Percentiles rank a stretch among this genome's conserved stretches.
phyloP scores from a whole-genome alignment of 92 coral and sea anemone genomes.

The Chrysogorgia sp. region DNA sequence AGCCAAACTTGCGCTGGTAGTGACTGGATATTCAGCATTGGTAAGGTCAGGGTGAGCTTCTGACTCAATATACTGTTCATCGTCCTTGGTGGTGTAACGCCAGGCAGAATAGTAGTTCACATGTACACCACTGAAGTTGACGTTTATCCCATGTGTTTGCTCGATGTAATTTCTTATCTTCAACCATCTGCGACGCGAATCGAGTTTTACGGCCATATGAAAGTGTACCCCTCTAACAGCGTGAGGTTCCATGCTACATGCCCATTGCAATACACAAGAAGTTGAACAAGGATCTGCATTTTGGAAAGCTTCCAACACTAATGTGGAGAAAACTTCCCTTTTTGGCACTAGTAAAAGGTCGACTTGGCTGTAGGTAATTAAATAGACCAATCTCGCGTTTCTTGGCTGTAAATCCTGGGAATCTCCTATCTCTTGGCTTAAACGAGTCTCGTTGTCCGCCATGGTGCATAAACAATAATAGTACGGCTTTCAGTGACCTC shows the following conservation, averaged over 20 bases:
- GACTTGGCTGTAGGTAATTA: constrained; percentile 9
- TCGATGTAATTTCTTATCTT: constrained; percentile 27
- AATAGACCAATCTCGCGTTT: constrained; percentile 12
- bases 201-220: constrained; percentile 38
- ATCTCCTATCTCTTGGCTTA: too few species aligned
- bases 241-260: constrained; percentile 11
- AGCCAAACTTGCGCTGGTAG: constrained; percentile 8
- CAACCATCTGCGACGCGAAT: constrained; percentile 29
- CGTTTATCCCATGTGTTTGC: constrained; percentile 20
- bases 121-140: constrained; percentile 21
- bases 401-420: background rate
- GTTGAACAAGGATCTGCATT: background rate
- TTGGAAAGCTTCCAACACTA: background rate
- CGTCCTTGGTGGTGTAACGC: constrained; percentile 58
- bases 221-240: constrained; percentile 17
- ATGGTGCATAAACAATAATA: too few species aligned
- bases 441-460: too few species aligned
- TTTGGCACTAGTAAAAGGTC: background rate
- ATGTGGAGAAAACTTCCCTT: background rate
- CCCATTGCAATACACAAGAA: background rate
- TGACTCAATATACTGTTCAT: constrained; percentile 33
- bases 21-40: constrained; percentile 1
- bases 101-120: constrained; percentile 41
- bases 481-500: too few species aligned
- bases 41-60: constrained; percentile 44